phyloP scores from a whole-genome alignment of 2,113 vertebrate genomes.

The Saccopteryx bilineata region DNA sequence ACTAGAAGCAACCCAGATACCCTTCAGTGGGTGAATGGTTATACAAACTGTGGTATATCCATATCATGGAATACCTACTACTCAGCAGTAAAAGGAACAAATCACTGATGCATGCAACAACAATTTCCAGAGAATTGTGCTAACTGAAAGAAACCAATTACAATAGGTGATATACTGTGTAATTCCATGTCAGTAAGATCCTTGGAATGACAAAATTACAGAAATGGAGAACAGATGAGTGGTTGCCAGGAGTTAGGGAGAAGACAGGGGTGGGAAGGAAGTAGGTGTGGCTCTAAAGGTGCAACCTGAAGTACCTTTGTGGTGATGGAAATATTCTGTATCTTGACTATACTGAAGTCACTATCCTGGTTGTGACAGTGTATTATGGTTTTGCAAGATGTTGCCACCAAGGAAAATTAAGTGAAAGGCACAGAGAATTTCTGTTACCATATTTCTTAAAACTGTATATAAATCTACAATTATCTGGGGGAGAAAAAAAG shows the following conservation, averaged over 20 bases:
- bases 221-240: background rate
- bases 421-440: background rate
- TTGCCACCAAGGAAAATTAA: background rate
- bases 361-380: background rate
- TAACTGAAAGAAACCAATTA: background rate
- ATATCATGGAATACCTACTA: background rate
- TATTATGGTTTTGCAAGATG: background rate
- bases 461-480: background rate
- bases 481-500: background rate
- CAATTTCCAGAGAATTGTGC: background rate
- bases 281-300: background rate
- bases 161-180: background rate
- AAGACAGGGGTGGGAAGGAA: background rate
- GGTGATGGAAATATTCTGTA: background rate
- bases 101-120: background rate
- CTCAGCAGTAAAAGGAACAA: conserved; percentile 7
- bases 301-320: background rate
- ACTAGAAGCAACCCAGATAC: background rate
- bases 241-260: background rate
- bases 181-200: background rate
- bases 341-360: background rate
- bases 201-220: background rate
- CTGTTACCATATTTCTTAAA: background rate
- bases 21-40: background rate
- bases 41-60: background rate